Base-by-base conservation (phyloP, 2,888 invertebrate genomes). In the Sarcophaga carnaria region DNA sequence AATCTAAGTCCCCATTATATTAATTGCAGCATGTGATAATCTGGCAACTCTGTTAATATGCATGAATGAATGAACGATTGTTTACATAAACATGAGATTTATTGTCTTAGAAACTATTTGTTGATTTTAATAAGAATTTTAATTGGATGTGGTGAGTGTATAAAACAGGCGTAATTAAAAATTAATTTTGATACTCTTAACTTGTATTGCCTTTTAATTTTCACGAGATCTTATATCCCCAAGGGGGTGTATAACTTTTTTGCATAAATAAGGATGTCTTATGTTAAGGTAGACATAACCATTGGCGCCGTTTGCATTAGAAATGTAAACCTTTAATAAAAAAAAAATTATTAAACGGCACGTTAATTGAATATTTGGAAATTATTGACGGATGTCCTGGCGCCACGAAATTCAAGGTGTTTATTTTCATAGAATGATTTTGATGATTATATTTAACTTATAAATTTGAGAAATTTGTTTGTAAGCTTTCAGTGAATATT, bases 291-390 rank as follows among this genome's bases (percentile, higher is more conserved):
- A 54, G 4, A 54, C 45, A 45, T 45, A 67, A 20, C 20, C 22
- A 25, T 8, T 71, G 79, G 70, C 79, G 79, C 71, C 79, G 12
- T 54, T 49, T 71, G 5, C 64, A 79, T 79, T 71, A 71, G 37
- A 2, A 63, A n/a, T 14, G 14, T 17, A 67, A 45, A 20, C 67
- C 62, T 5, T 62, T n/a, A n/a, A 62, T 20, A 20, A 62, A n/a
- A n/a, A n/a, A n/a, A 62, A 20, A n/a, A 54, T 17, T 54, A 14
- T 45, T 37, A n/a, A 69, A 45, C 10, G 2, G 4, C 1, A 20
- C 1, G 69, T 69, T 69, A 69, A 47, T 22, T 12, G 66, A 45
- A n/a, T n/a, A 67, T 67, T 67, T 37, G 8, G 45, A 67, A 27
- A 37, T n/a, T 54, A 14, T 54, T 54, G 25, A 70, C 54, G 49